Percentiles rank a stretch among this genome's conserved stretches.
phyloP scores from a whole-genome alignment of 2,797 vertebrate species.

The Borostomias antarcticus region DNA sequence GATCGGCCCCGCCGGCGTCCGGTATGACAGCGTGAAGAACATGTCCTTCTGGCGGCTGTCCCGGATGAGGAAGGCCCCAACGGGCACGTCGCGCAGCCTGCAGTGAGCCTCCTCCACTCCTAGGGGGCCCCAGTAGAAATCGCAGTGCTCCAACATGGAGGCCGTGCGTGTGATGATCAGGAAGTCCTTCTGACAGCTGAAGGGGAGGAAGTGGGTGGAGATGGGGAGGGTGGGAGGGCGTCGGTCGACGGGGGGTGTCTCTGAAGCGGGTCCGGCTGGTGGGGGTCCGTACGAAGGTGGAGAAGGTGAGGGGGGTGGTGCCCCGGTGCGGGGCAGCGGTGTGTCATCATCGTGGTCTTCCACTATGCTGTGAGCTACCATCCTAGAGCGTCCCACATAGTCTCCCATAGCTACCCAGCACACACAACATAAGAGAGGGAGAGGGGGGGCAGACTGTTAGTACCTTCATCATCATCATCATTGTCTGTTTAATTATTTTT shows the following conservation, averaged over 20 bases:
- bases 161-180: slow-evolving; percentile 86
- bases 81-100: slow-evolving; percentile 82
- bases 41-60: slow-evolving; percentile 93
- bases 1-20: slow-evolving; percentile 81
- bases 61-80: slow-evolving; percentile 91
- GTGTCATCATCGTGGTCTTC: slow-evolving; percentile 83
- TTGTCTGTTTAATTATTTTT: too few relatives aligned
- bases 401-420: slow-evolving; percentile 71
- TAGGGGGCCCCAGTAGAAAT: slow-evolving; percentile 96
- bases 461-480: too few relatives aligned
- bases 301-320: slow-evolving; percentile 5
- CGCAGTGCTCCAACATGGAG: slow-evolving; percentile 85
- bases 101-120: slow-evolving; percentile 88
- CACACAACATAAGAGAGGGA: slow-evolving; percentile 58
- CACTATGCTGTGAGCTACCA: slow-evolving; percentile 94
- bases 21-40: slow-evolving; percentile 94
- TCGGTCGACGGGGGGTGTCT: slow-evolving; percentile 45
- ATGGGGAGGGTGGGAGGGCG: slow-evolving; percentile 33
- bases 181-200: slow-evolving; percentile 86
- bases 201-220: slow-evolving; percentile 89
- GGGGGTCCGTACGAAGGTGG: slow-evolving; percentile 36
- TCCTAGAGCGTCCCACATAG: slow-evolving; percentile 84
- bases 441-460: too few relatives aligned
- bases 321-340: slow-evolving; percentile 26
- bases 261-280: slow-evolving; percentile 34